Base-by-base conservation (phyloP, 2,113 vertebrate species). In the Proterorhinus semilunaris region DNA sequence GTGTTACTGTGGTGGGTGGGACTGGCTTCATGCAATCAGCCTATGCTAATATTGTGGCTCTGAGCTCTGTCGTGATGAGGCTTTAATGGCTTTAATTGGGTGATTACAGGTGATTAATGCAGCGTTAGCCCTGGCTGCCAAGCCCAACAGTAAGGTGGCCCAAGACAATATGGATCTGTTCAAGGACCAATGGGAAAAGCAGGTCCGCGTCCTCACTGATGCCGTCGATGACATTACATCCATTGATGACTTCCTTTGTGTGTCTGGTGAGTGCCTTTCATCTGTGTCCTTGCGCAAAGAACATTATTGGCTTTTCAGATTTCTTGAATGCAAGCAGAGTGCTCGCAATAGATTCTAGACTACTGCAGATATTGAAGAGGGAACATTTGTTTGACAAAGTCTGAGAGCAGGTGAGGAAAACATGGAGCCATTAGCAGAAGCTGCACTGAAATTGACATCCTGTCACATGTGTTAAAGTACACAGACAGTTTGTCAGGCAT, bases 91-190 rank as follows among this genome's bases (percentile, higher is more conserved):
- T 83, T 79, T 86, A 81, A 89, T 90, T 82, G 81, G 83, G 78
- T 83, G 51, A 92, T 90, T 94, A 90, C 91, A 99, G 98, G 97
- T 99, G 84, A 99, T 99, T 89, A 99, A 99, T 76, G 98, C 97
- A 64, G 98, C 98, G 0, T 86, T 99, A 85, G 97, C 97, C 78
- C 93, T 99, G 72, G 98, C 98, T 89, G 96, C 97, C 68, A 99
- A 99, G 76, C 98, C 98, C 71, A 96, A 99, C 85, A 99, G 98
- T 91, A 99, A 98, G 81, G 93, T 99, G 88, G 97, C 97, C 70
- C 97, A 97, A 65, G 98, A 99, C 78, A 99, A 99, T 88, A 99
- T 99, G 98, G 96, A 98, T 83, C 88, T 98, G 78, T 99, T 99
- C 90, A 99, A 99, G 85, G 97, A 99, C 68, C 94, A 95, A 69